phyloP scores from a whole-genome alignment of 2,113 vertebrate species.

The Vombatus ursinus region DNA sequence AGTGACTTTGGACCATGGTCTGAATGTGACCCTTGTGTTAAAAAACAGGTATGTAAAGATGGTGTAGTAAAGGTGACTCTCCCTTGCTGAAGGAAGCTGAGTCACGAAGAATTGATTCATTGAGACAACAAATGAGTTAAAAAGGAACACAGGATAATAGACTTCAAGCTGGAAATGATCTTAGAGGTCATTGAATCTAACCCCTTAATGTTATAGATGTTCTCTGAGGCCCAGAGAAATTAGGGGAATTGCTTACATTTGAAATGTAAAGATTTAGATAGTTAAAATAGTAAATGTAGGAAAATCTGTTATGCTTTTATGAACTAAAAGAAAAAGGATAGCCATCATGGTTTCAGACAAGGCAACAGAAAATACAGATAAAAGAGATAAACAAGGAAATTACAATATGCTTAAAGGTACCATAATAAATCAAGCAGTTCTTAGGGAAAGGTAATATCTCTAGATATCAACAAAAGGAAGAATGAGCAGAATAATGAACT shows the following conservation, averaged over 20 bases:
- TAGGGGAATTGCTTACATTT: not conserved
- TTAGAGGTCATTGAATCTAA: not conserved
- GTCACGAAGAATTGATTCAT: not conserved
- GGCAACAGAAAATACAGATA: not conserved
- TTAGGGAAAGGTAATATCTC: not conserved
- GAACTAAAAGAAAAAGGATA: not conserved
- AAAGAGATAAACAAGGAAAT: not conserved
- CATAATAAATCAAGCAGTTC: not conserved
- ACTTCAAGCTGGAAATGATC: not conserved
- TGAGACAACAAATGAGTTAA: not conserved
- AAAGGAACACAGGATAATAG: not conserved
- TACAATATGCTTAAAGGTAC: not conserved
- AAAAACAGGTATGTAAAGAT: conserved; percentile 85
- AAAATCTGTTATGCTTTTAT: not conserved
- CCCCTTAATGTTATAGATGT: not conserved
- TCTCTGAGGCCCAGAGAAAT: not conserved
- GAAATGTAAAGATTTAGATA: not conserved
- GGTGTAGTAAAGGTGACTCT: not conserved
- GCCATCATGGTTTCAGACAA: not conserved
- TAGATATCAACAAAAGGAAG: not conserved
- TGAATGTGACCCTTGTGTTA: conserved; percentile 91
- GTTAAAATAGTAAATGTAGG: not conserved
- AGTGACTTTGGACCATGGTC: conserved; percentile 92
- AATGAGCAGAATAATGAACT: not conserved
- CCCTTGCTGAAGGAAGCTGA: not conserved